phyloP scores from a whole-genome alignment of 2,797 vertebrate genomes.

The Argya squamiceps region DNA sequence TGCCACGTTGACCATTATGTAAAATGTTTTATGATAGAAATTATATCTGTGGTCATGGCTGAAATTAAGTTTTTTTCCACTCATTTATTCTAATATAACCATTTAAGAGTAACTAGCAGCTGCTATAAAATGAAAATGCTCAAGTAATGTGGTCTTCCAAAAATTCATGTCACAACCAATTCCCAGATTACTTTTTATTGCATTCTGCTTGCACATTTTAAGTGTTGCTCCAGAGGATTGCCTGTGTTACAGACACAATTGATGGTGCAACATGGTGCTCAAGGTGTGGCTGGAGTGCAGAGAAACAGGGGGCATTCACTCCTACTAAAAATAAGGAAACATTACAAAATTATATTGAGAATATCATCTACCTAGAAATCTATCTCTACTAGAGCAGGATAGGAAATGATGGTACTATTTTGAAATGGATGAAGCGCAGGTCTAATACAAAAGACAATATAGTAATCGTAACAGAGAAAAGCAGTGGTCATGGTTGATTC shows the following conservation, averaged over 20 bases:
- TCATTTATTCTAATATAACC: neutral
- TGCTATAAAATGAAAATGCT: neutral
- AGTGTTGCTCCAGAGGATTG: neutral
- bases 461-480: neutral
- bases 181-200: neutral
- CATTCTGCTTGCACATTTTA: neutral
- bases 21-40: neutral
- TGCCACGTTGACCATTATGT: neutral
- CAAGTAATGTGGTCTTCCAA: neutral
- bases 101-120: neutral
- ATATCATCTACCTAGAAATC: neutral
- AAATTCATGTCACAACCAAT: neutral
- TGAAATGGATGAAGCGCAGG: neutral
- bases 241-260: neutral
- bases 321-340: neutral
- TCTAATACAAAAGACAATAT: neutral
- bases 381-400: neutral
- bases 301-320: neutral
- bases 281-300: neutral
- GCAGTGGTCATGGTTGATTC: neutral
- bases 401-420: neutral
- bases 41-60: neutral
- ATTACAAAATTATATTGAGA: neutral
- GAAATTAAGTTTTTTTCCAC: neutral
- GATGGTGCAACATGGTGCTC: neutral